Percentiles rank a stretch among this genome's conserved stretches.
These are phyloP conservation scores for Rhingia campestris DNA, from an alignment of 2,888 invertebrate genomes.

Conservation along the genomic window DNA sequence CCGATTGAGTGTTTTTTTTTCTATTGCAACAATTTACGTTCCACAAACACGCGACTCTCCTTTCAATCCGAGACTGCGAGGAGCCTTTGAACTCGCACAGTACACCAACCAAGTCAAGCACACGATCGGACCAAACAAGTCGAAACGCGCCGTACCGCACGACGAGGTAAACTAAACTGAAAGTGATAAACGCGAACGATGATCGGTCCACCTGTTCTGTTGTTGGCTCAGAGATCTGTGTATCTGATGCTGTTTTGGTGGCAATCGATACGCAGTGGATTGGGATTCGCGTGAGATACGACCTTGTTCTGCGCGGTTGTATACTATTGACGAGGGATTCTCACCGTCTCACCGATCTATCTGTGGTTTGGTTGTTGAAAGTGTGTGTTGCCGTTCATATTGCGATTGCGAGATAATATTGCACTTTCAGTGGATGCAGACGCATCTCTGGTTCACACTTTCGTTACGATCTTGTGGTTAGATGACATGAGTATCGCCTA, in stretches of 20 bases:
- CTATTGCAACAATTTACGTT: conserved; percentile 49
- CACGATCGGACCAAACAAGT: conserved; percentile 45
- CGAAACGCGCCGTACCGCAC: conserved; percentile 68
- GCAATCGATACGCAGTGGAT: conserved; percentile 3
- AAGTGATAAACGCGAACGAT: conserved; percentile 70
- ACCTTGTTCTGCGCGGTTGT: conserved; percentile 53
- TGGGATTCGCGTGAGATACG: conserved; percentile 58
- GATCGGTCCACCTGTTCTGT: conserved; percentile 63
- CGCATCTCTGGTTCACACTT: conserved; percentile 44
- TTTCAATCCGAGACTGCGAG: conserved; percentile 60
- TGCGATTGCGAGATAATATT: conserved; percentile 30
- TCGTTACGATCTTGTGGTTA: conserved; percentile 43
- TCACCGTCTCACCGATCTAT: conserved; percentile 10
- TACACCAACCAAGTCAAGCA: conserved; percentile 29
- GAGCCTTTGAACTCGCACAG: conserved; percentile 66
- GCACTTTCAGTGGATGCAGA: conserved; percentile 43
- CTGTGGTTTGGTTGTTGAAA: background rate
- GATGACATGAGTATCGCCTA: conserved; percentile 15
- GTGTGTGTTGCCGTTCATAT: too few species aligned
- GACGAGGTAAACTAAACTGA: conserved; percentile 73
- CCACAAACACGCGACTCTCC: conserved; percentile 54
- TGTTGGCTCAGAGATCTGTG: conserved; percentile 14
- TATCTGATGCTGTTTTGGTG: conserved; percentile 35
- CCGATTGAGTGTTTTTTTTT: conserved; percentile 48
- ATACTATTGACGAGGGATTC: conserved; percentile 45